Evolutionary conservation across 2,113 vertebrate genomes (phyloP).

Genomic region (Pedetes capensis): DNA sequence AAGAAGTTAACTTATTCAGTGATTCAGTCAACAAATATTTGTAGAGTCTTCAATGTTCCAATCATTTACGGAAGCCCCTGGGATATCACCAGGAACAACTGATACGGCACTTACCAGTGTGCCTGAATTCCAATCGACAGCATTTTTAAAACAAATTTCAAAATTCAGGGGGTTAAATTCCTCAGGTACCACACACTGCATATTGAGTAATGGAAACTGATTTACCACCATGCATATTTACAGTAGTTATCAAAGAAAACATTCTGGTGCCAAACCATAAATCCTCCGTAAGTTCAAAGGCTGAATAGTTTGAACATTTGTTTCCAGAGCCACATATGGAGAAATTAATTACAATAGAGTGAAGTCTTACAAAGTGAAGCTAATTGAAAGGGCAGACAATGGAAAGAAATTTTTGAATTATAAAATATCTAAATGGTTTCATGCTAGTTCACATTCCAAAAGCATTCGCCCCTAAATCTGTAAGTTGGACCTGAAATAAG

Average conservation of each 20-base stretch:
- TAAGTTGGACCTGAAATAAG: background rate
- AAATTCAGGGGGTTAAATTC: background rate
- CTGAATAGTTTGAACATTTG: background rate
- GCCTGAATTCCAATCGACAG: background rate
- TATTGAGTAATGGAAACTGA: background rate
- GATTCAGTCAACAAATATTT: background rate
- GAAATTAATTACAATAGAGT: conserved; percentile 17
- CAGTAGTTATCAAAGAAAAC: background rate
- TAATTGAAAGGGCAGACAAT: background rate
- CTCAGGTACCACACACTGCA: background rate
- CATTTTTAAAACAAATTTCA: background rate
- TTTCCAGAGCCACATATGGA: background rate
- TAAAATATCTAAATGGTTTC: background rate
- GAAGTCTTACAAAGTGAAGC: background rate
- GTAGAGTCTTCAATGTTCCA: background rate
- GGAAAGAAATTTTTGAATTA: background rate
- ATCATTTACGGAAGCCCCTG: background rate
- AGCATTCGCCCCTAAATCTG: background rate
- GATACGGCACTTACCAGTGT: background rate
- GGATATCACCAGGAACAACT: background rate
- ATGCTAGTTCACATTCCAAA: background rate
- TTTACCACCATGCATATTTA: background rate
- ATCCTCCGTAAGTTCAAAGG: conserved; percentile 29
- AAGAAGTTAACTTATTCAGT: background rate
- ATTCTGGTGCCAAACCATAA: background rate